Percentiles rank a stretch among this genome's conserved stretches.
These are phyloP conservation scores for Rissa tridactyla DNA, from an alignment of 2,113 vertebrate species.

Conservation along the genomic window DNA sequence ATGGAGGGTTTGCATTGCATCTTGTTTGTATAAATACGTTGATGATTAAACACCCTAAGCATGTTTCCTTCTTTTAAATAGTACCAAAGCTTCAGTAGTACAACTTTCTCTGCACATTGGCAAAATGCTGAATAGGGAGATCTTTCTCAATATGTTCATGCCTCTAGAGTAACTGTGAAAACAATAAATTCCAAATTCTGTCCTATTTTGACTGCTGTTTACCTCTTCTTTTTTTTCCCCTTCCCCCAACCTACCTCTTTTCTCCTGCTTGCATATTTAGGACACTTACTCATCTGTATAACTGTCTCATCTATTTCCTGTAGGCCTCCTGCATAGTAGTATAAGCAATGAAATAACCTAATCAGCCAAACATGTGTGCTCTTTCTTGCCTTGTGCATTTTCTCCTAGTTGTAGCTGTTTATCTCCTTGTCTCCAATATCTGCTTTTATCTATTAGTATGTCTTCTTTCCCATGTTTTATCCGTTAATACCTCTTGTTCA, in stretches of 20 bases:
- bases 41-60: background rate
- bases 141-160: constrained; percentile 25
- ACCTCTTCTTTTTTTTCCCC: background rate
- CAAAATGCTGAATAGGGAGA: constrained; percentile 54
- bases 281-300: background rate
- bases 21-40: constrained; percentile 17
- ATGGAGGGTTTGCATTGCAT: background rate
- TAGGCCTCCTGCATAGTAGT: background rate
- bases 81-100: background rate
- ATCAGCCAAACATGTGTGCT: background rate
- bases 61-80: constrained; percentile 40
- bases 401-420: constrained; percentile 58
- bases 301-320: constrained; percentile 1
- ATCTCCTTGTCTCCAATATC: constrained; percentile 62
- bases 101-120: background rate
- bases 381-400: background rate
- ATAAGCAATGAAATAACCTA: constrained; percentile 26
- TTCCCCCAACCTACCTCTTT: background rate
- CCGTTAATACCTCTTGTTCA: constrained; percentile 80
- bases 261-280: background rate
- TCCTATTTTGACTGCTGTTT: constrained; percentile 2
- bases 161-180: constrained; percentile 34
- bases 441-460: constrained; percentile 71
- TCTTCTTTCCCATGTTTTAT: constrained; percentile 69
- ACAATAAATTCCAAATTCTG: constrained; percentile 22